Conservation (phyloP, 2,888 invertebrate genomes). For the Plebejus melissa region DNA sequence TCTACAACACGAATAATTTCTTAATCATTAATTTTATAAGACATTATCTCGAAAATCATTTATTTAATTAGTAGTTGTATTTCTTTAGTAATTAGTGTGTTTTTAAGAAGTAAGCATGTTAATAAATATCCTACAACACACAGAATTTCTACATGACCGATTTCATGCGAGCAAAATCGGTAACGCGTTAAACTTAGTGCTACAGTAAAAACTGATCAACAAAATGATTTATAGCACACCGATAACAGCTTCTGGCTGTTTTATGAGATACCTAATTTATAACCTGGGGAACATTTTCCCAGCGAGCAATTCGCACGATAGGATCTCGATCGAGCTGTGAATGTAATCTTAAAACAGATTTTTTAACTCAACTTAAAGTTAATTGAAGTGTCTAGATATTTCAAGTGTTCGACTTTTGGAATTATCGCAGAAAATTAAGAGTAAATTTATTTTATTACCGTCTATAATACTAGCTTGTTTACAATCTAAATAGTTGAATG, state of each 20-base stretch:
- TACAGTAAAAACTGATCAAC: background rate
- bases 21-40: no score
- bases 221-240: conserved; percentile 8
- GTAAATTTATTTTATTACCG: no score
- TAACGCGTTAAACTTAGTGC: background rate
- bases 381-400: conserved; percentile 3
- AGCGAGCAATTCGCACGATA: conserved; percentile 7
- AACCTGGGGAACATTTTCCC: background rate
- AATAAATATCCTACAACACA: background rate
- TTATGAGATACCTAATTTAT: conserved; percentile 10
- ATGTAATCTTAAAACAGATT: conserved; percentile 5
- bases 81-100: no score
- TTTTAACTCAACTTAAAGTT: background rate
- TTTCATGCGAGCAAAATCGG: background rate
- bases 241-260: conserved; percentile 7
- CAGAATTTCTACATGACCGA: background rate
- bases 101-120: no score
- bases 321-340: background rate
- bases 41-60: no score
- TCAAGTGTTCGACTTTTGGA: background rate
- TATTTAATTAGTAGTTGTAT: no score
- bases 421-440: background rate
- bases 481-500: no score
- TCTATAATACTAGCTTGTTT: no score
- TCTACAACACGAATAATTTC: no score